Evolutionary conservation across 37 sponge, comb jelly and placozoan genomes (phyloP).

Genomic region (Aphrocallistes beatrix): DNA sequence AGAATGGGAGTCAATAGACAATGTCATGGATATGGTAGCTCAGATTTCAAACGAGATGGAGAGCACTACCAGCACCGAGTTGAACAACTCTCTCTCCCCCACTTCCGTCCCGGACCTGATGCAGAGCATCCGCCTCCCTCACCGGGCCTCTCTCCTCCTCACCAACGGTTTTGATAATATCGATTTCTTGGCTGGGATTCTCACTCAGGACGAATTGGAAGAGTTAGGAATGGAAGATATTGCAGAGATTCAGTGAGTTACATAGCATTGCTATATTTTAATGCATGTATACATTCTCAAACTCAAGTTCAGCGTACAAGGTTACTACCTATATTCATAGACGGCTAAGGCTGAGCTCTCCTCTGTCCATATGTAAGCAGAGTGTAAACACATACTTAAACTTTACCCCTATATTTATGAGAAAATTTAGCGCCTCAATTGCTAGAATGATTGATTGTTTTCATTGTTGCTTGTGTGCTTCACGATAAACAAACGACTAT

Average conservation of each 20-base stretch:
- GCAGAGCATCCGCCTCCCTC: not conserved
- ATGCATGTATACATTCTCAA: not conserved
- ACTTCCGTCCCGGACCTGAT: not conserved
- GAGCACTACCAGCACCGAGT: not conserved
- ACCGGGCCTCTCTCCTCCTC: not conserved
- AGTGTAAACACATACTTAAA: too few species aligned
- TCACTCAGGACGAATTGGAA: slow-evolving; percentile 6
- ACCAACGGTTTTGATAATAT: not conserved
- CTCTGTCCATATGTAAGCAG: too few species aligned
- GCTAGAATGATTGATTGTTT: too few species aligned
- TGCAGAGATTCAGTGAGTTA: slow-evolving; percentile 12
- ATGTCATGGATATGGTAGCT: slow-evolving; percentile 7
- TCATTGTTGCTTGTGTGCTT: too few species aligned
- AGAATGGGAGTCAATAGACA: slow-evolving; percentile 8
- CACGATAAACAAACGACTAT: too few species aligned
- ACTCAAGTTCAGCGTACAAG: too few species aligned
- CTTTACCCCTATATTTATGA: too few species aligned
- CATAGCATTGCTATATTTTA: not conserved
- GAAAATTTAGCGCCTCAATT: too few species aligned
- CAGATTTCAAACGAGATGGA: slow-evolving; percentile 4
- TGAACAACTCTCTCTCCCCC: not conserved
- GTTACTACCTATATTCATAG: too few species aligned
- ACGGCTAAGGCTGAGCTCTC: too few species aligned
- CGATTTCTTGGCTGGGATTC: not conserved
- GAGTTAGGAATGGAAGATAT: not conserved